Conservation (phyloP, 2,888 invertebrate species). For the Rhimphoctona megacephalus region DNA sequence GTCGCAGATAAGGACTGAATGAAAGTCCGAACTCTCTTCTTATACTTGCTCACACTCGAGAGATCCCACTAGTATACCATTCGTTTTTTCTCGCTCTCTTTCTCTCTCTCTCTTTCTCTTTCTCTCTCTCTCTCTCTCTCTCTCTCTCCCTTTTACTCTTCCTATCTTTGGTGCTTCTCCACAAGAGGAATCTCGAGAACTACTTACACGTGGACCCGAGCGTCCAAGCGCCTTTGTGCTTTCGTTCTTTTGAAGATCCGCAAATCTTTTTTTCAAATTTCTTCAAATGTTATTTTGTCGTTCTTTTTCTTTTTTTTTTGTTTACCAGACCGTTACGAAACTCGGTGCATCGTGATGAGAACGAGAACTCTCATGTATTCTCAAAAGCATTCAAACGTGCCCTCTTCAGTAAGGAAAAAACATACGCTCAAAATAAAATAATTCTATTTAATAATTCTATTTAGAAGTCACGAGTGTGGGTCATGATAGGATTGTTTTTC, state of each 20-base stretch:
- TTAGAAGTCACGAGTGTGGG: not conserved
- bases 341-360: constrained; percentile 14
- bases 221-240: constrained; percentile 30
- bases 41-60: constrained; percentile 24
- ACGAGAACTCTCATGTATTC: constrained; percentile 11
- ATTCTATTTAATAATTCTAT: not conserved
- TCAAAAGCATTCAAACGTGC: not conserved
- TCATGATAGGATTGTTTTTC: no score
- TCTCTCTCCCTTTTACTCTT: not conserved
- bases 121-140: constrained; percentile 3
- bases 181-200: constrained; percentile 35
- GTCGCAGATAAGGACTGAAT: constrained; percentile 59
- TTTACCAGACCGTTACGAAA: constrained; percentile 5
- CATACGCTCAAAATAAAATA: not conserved
- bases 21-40: constrained; percentile 45
- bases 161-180: constrained; percentile 10
- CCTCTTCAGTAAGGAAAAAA: not conserved
- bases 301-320: constrained; percentile 12
- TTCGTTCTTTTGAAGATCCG: constrained; percentile 35
- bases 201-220: constrained; percentile 43
- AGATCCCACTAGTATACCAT: constrained; percentile 1
- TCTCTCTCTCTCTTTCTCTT: no score
- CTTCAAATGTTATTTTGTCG: not conserved
- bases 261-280: constrained; percentile 11
- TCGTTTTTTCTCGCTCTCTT: constrained; percentile 17